Evolutionary conservation across 2,888 invertebrate species (phyloP).

Genomic region (Syrphus vitripennis): DNA sequence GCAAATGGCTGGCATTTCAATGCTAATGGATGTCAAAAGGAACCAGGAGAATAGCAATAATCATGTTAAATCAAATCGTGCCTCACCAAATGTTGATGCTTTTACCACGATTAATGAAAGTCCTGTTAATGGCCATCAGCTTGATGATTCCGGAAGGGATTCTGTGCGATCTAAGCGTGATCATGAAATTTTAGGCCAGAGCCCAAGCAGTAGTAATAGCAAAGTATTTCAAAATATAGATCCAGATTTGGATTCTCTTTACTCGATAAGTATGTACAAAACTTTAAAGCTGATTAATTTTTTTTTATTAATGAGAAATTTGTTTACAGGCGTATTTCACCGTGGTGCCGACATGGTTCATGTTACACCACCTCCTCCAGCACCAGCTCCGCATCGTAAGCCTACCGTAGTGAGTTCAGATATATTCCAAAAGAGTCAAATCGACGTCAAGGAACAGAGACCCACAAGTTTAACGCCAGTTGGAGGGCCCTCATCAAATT

Average conservation of each 20-base stretch:
- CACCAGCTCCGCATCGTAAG: constrained; percentile 88
- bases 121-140: constrained; percentile 76
- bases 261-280: constrained; percentile 84
- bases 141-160: constrained; percentile 73
- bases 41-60: constrained; percentile 77
- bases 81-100: constrained; percentile 61
- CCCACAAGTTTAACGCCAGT: constrained; percentile 31
- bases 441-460: constrained; percentile 52
- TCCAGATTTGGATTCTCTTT: constrained; percentile 87
- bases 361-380: constrained; percentile 88
- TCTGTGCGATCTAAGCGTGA: constrained; percentile 73
- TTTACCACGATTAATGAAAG: constrained; percentile 74
- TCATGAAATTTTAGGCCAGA: constrained; percentile 77
- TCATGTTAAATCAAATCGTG: constrained; percentile 71
- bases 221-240: constrained; percentile 81
- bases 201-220: constrained; percentile 78
- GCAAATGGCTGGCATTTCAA: constrained; percentile 77
- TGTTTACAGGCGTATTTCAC: constrained; percentile 78
- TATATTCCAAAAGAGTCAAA: constrained; percentile 55
- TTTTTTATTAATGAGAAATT: not conserved
- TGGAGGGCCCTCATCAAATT: constrained; percentile 28
- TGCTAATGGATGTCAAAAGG: constrained; percentile 80
- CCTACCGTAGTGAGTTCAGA: constrained; percentile 76
- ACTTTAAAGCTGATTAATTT: not conserved
- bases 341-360: constrained; percentile 79